Percentiles rank a stretch among this genome's conserved stretches.
phyloP scores from a whole-genome alignment of 2,113 vertebrate genomes.

The Synodontis membranacea region DNA sequence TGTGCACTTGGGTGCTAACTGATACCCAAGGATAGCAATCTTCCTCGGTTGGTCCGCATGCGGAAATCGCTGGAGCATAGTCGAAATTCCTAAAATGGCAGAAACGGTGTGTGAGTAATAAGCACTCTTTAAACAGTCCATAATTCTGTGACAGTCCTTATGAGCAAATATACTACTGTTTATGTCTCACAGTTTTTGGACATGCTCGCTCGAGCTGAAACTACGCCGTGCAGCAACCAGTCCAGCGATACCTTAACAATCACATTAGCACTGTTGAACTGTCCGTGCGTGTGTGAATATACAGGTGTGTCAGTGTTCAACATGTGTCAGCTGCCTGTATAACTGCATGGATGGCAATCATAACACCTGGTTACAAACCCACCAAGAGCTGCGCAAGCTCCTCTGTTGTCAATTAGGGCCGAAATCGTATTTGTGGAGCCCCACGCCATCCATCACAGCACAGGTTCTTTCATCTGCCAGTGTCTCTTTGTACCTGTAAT shows the following conservation, averaged over 20 bases:
- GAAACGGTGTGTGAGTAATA: background rate
- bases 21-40: background rate
- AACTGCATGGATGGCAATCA: background rate
- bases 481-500: conserved; percentile 56
- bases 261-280: background rate
- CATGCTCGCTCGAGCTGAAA: background rate
- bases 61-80: background rate
- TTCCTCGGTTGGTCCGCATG: background rate
- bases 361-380: background rate
- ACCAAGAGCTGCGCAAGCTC: conserved; percentile 41
- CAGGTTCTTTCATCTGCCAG: conserved; percentile 53
- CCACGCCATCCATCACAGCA: conserved; percentile 52
- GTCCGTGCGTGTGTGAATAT: conserved; percentile 1
- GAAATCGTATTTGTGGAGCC: conserved; percentile 52
- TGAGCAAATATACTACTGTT: conserved; percentile 9
- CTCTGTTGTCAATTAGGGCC: conserved; percentile 50
- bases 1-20: background rate
- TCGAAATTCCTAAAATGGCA: conserved; percentile 4
- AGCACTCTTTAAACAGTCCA: background rate
- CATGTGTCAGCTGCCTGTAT: conserved; percentile 9
- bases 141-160: background rate
- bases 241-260: background rate
- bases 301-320: background rate
- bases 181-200: conserved; percentile 14
- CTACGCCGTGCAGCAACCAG: background rate